These are phyloP conservation scores for Protonibea diacanthus DNA, from an alignment of 2,797 vertebrate species.

Conservation along the genomic window DNA sequence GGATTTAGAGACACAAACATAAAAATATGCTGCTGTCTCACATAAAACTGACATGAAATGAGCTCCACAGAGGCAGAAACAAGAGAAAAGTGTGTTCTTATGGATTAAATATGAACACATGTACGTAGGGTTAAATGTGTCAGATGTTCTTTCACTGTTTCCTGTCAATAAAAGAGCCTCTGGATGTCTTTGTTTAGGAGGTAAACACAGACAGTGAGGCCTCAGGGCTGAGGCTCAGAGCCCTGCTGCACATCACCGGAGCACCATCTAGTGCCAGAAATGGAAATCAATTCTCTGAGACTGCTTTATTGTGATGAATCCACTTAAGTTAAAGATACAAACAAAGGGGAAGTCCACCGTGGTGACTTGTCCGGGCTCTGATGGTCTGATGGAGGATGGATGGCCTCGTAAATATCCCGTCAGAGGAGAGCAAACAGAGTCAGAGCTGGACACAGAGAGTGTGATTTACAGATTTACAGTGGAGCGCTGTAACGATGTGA, in stretches of 20 bases:
- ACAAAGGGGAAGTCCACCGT: constrained; percentile 61
- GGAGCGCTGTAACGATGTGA: constrained; percentile 70
- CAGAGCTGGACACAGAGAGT: constrained; percentile 11
- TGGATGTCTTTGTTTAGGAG: constrained; percentile 42
- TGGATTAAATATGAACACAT: not conserved
- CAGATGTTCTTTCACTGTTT: constrained; percentile 34
- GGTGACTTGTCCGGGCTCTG: constrained; percentile 5
- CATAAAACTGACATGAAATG: not conserved
- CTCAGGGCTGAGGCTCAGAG: constrained; percentile 5
- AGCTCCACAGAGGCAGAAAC: not conserved
- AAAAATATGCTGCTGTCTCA: too few species aligned
- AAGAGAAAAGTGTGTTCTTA: not conserved
- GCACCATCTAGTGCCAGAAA: constrained; percentile 51
- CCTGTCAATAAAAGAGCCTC: constrained; percentile 40
- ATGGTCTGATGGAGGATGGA: constrained; percentile 35
- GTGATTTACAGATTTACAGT: constrained; percentile 78
- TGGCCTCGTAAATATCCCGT: constrained; percentile 59
- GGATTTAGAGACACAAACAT: not conserved
- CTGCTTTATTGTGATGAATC: not conserved
- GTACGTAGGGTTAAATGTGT: not conserved
- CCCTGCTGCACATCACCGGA: constrained; percentile 1
- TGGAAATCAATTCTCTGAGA: not conserved
- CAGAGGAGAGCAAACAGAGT: constrained; percentile 60
- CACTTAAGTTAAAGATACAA: not conserved
- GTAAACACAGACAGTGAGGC: constrained; percentile 38